Evolutionary conservation across 2,797 vertebrate genomes (phyloP).

Genomic region (Coregonus sp.): DNA sequence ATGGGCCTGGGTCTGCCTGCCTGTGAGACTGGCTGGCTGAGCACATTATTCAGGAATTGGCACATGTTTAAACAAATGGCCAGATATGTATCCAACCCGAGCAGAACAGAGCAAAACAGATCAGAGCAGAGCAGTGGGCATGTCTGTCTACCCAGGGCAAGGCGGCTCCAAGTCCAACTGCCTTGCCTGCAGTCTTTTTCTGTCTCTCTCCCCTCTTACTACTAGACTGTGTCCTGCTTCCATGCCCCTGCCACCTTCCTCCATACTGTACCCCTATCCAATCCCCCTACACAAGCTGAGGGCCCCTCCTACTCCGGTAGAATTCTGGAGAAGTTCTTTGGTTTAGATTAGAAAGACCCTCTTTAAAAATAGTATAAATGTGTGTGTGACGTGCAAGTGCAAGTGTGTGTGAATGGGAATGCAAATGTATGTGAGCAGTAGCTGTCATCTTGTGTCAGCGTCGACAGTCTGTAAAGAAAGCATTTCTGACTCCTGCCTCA

Average conservation of each 20-base stretch:
- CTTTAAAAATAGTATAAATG: too few relatives aligned
- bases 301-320: too few relatives aligned
- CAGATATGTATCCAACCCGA: constrained; percentile 76
- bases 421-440: constrained; percentile 14
- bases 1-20: constrained; percentile 66
- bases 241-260: background rate
- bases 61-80: constrained; percentile 87
- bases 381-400: too few relatives aligned
- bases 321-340: too few relatives aligned
- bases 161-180: background rate
- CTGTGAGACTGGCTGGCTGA: constrained; percentile 75
- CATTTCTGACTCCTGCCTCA: constrained; percentile 48
- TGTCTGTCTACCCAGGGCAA: too few relatives aligned
- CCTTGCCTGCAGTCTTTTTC: background rate
- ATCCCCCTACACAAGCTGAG: background rate
- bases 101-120: constrained; percentile 28
- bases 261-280: background rate
- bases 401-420: constrained; percentile 14
- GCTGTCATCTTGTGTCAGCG: constrained; percentile 54
- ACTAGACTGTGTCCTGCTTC: background rate
- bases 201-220: background rate
- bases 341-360: too few relatives aligned
- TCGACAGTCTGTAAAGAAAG: constrained; percentile 31
- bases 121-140: too few relatives aligned
- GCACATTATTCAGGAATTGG: constrained; percentile 90